These are phyloP conservation scores for Platypus cylindrus DNA, from an alignment of 2,888 invertebrate species.

Conservation along the genomic window DNA sequence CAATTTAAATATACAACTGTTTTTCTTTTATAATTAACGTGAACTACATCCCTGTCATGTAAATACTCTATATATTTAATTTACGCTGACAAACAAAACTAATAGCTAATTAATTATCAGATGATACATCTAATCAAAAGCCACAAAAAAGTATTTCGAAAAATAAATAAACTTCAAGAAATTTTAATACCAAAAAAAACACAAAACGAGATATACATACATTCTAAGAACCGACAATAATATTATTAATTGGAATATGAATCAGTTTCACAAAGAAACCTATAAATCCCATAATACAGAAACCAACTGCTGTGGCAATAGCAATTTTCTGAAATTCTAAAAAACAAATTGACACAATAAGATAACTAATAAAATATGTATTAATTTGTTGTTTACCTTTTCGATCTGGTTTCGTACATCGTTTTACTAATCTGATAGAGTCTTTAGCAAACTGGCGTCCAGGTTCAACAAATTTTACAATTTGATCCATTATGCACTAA, in stretches of 20 bases:
- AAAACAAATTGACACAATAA: constrained; percentile 26
- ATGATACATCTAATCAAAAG: constrained; percentile 14
- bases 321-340: constrained; percentile 99
- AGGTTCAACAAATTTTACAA: constrained; percentile 87
- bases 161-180: constrained; percentile 15
- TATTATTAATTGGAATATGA: constrained; percentile 98
- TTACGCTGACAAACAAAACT: not conserved
- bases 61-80: no score
- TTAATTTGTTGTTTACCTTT: constrained; percentile 79
- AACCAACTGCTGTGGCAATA: constrained; percentile 97
- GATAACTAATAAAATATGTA: no score
- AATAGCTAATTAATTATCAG: constrained; percentile 6
- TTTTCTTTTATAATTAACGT: no score
- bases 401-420: constrained; percentile 98
- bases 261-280: constrained; percentile 99
- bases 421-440: constrained; percentile 92
- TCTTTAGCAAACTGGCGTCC: constrained; percentile 96
- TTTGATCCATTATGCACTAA: constrained; percentile 80
- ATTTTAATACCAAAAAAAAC: constrained; percentile 3
- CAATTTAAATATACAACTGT: no score
- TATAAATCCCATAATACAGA: constrained; percentile 99
- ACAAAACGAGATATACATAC: constrained; percentile 19
- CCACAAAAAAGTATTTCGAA: constrained; percentile 3
- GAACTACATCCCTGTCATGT: no score
- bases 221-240: constrained; percentile 70